phyloP scores from a whole-genome alignment of 2,797 vertebrate species.

The Onychomys leucogaster region DNA sequence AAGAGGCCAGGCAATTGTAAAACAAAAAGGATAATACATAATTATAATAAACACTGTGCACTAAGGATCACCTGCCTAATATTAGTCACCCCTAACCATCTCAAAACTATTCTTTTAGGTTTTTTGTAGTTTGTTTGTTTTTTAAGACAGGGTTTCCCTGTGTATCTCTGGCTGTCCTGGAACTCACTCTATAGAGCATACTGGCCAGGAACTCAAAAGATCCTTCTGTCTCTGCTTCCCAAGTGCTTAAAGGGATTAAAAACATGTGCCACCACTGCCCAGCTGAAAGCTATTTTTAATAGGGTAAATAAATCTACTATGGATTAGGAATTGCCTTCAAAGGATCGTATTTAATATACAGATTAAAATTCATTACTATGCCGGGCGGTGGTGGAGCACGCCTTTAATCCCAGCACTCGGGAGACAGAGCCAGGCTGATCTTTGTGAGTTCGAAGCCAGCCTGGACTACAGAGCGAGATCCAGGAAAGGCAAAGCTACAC shows the following conservation, averaged over 20 bases:
- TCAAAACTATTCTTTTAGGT: background rate
- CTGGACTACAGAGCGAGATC: too few relatives aligned
- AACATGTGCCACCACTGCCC: background rate
- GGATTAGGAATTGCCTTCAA: slow-evolving; percentile 10
- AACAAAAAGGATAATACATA: slow-evolving; percentile 6
- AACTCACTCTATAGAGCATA: background rate
- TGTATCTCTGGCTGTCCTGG: background rate
- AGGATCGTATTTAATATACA: slow-evolving; percentile 27
- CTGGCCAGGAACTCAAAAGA: background rate
- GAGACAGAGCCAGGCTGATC: too few relatives aligned
- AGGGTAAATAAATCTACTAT: background rate
- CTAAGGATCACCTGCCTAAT: slow-evolving; percentile 25
- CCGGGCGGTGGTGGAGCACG: too few relatives aligned
- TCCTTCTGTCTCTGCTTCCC: background rate
- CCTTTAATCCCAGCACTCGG: too few relatives aligned
- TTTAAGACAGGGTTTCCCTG: background rate
- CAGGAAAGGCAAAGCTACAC: too few relatives aligned
- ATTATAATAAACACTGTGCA: slow-evolving; percentile 17
- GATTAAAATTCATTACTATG: slow-evolving; percentile 74
- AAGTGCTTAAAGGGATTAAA: background rate
- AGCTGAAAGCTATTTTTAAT: slow-evolving; percentile 34
- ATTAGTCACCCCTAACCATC: slow-evolving; percentile 16
- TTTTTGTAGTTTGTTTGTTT: background rate
- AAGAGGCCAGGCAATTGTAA: background rate
- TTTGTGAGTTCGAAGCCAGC: too few relatives aligned